Base-by-base conservation (phyloP, 2,888 invertebrate species). In the Allophyes oxyacanthae region DNA sequence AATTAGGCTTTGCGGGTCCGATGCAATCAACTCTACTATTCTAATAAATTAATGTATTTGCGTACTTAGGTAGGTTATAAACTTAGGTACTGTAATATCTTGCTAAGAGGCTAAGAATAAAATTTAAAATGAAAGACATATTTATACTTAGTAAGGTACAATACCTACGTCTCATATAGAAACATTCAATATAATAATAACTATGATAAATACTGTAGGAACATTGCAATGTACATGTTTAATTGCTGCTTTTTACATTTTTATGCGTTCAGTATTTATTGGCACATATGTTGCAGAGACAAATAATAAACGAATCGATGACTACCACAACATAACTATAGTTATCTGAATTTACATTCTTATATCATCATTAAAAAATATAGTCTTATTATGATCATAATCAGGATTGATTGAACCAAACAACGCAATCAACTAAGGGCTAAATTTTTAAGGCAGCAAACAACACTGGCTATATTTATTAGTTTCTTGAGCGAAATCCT, bases 401-500 rank as follows among this genome's bases (percentile, higher is more conserved):
- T 54, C 25, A 56, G 20, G 46, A 62, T 60, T 72, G 48, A 75
- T 68, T 53, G 52, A 49, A 44, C 53, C 46, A 33, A 59, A 67
- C 45, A 61, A 62, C 64, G 38, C 45, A 25, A 64, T 64, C 41
- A 58, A 63, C 48, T 45, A 54, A 57, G 54, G 46, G 56, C 44
- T 42, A 50, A 49, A 33, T 48, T 60, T n/a, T 34, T 36, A 53
- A 51, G 20, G 45, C 50, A 57, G 48, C 58, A 60, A 50, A 69
- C 56, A 64, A 65, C 46, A 52, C 25, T 44, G 36, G 61, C 44
- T 69, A 64, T 55, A 75, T 77, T 67, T 77, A 67, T 79, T 75
- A 72, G 71, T 71, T 77, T 79, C 64, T 64, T 62, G 42, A 66
- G 69, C 76, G 66, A 81, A 72, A 77, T 66, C 71, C 75, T 82